Conservation (phyloP, 2,113 vertebrate species). For the Antennarius striatus region DNA sequence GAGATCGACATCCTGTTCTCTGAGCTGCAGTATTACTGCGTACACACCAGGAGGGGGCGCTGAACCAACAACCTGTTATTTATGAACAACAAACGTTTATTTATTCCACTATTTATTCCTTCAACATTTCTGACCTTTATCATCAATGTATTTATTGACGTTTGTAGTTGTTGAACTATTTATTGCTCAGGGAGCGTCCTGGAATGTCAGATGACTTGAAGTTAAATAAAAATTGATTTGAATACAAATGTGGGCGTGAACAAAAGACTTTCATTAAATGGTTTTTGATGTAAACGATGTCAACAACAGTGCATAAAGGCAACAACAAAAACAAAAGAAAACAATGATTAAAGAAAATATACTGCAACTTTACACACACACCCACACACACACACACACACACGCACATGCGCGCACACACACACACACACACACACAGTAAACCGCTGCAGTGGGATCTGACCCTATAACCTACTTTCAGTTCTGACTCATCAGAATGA, state of each 20-base stretch:
- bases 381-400: neutral
- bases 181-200: conserved; percentile 38
- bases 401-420: neutral
- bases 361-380: neutral
- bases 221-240: conserved; percentile 36
- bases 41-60: neutral
- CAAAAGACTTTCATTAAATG: too few species aligned
- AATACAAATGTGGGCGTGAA: neutral
- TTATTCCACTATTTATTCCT: conserved; percentile 64
- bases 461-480: too few species aligned
- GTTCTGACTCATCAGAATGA: too few species aligned
- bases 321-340: too few species aligned
- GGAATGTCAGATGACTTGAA: neutral
- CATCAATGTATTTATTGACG: neutral
- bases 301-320: neutral
- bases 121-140: conserved; percentile 38
- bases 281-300: too few species aligned
- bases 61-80: conserved; percentile 2
- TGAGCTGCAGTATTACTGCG: conserved; percentile 62
- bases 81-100: conserved; percentile 45
- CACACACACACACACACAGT: conserved; percentile 16
- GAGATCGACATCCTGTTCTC: conserved; percentile 70
- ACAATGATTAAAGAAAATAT: too few species aligned
- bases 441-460: too few species aligned
- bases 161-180: conserved; percentile 45